A percentile compares a stretch with the other conserved stretches of the same genome.
phyloP scores from a whole-genome alignment of 2,113 vertebrate species.

The Lates calcarifer region DNA sequence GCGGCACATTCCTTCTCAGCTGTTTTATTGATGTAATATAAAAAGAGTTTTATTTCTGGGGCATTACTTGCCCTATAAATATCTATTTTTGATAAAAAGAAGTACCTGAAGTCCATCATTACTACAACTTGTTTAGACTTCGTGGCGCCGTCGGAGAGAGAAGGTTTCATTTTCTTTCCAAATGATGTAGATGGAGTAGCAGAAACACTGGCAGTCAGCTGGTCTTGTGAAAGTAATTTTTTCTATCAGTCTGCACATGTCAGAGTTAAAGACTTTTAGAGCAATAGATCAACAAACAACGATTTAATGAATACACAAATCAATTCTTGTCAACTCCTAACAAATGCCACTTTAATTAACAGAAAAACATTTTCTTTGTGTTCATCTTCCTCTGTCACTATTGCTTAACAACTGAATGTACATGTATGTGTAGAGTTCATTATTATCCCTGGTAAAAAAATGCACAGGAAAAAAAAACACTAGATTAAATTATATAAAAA shows the following conservation, averaged over 20 bases:
- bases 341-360: too few relatives aligned
- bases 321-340: background rate
- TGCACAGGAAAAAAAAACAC: too few relatives aligned
- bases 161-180: background rate
- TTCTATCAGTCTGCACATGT: background rate
- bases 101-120: slow-evolving; percentile 3
- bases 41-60: slow-evolving; percentile 16
- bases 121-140: background rate
- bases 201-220: background rate
- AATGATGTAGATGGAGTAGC: background rate
- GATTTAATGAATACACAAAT: background rate
- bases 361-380: background rate
- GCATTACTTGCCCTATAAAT: slow-evolving; percentile 10
- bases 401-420: background rate
- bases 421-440: background rate
- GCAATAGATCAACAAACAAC: background rate
- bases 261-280: background rate
- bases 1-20: slow-evolving; percentile 30
- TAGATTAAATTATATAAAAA: too few relatives aligned
- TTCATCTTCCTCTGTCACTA: background rate
- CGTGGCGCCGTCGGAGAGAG: background rate
- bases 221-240: background rate
- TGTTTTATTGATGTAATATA: slow-evolving; percentile 40
- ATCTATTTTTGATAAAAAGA: slow-evolving; percentile 28
- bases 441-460: too few relatives aligned